A percentile compares a stretch with the other conserved stretches of the same genome.
These are phyloP conservation scores for Thamnaconus septentrionalis DNA, from an alignment of 2,113 vertebrate species.

Conservation along the genomic window DNA sequence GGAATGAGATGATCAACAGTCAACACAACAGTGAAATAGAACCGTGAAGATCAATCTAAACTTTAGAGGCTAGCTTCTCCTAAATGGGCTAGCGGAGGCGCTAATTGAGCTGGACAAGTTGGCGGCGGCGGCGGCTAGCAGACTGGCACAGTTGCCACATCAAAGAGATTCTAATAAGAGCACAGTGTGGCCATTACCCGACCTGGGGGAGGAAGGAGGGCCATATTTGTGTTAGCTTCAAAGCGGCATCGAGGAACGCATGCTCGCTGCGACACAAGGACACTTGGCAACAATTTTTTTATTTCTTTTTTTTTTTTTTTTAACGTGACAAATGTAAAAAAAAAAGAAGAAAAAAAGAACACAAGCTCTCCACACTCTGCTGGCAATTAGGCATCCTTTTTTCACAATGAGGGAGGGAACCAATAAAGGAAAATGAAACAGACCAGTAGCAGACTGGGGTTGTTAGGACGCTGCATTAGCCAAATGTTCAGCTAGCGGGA, in stretches of 20 bases:
- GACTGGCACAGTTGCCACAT: constrained; percentile 74
- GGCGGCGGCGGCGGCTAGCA: constrained; percentile 59
- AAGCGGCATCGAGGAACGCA: constrained; percentile 45
- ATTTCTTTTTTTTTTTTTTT: too few species aligned
- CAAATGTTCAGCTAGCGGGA: neutral
- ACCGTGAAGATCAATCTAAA: too few species aligned
- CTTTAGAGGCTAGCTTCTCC: neutral
- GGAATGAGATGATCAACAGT: too few species aligned
- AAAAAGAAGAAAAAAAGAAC: constrained; percentile 40
- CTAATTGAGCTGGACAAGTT: constrained; percentile 76
- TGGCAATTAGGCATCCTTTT: constrained; percentile 53
- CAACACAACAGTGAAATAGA: too few species aligned
- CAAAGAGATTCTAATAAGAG: constrained; percentile 76
- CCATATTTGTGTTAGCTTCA: constrained; percentile 71
- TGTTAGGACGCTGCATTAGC: constrained; percentile 5
- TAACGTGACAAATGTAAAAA: neutral
- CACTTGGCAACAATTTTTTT: constrained; percentile 39
- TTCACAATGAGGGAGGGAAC: constrained; percentile 9
- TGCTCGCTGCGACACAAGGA: constrained; percentile 24
- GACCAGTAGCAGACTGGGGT: constrained; percentile 16
- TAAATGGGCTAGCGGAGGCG: constrained; percentile 15
- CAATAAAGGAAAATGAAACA: constrained; percentile 28
- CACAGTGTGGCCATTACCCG: constrained; percentile 69
- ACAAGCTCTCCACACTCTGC: constrained; percentile 37
- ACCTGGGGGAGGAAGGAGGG: constrained; percentile 38